Conservation (phyloP, 2,797 vertebrate genomes). For the Cyclura pinguis region DNA sequence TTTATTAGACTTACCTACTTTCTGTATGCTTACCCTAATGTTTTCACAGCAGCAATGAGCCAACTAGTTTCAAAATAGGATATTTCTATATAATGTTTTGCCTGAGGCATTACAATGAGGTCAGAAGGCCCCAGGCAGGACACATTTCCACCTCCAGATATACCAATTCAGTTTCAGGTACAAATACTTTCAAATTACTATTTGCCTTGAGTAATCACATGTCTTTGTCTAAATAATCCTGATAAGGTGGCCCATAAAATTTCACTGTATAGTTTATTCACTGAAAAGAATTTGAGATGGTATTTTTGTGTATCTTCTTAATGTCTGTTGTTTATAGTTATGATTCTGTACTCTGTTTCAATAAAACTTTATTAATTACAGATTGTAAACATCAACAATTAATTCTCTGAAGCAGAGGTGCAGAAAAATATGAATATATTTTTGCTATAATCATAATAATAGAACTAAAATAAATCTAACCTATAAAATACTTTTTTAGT, state of each 20-base stretch:
- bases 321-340: conserved; percentile 59
- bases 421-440: conserved; percentile 41
- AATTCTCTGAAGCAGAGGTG: conserved; percentile 46
- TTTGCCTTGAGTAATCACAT: conserved; percentile 66
- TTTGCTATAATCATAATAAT: conserved; percentile 20
- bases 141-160: conserved; percentile 43
- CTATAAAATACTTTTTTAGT: conserved; percentile 45
- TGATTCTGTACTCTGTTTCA: conserved; percentile 54
- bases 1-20: conserved; percentile 58
- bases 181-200: conserved; percentile 69
- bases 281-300: conserved; percentile 54
- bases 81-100: conserved; percentile 56
- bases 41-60: conserved; percentile 51
- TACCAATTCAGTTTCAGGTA: conserved; percentile 66
- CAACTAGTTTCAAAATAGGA: conserved; percentile 58
- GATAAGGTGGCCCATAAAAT: conserved; percentile 61
- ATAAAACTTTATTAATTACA: conserved; percentile 64
- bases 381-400: conserved; percentile 49
- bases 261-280: conserved; percentile 48
- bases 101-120: conserved; percentile 69
- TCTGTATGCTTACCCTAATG: conserved; percentile 49
- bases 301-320: conserved; percentile 57
- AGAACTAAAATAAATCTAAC: conserved; percentile 48
- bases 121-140: conserved; percentile 64
- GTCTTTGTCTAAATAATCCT: conserved; percentile 61